Percentiles rank a stretch among this genome's conserved stretches.
phyloP scores from a whole-genome alignment of 2,113 vertebrate species.

The Eulemur macaco region DNA sequence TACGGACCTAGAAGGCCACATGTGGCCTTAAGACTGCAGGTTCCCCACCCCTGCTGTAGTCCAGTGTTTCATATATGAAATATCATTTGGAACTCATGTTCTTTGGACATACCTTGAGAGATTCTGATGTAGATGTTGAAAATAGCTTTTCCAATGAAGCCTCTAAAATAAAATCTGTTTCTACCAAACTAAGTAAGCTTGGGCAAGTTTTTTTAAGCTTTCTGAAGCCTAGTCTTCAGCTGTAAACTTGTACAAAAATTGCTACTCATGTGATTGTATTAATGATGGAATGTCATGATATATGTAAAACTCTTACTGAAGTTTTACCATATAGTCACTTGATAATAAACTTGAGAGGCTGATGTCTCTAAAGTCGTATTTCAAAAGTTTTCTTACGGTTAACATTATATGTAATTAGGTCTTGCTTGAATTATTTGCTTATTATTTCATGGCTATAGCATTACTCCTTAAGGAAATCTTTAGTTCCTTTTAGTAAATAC shows the following conservation, averaged over 20 bases:
- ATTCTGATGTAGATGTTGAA: not conserved
- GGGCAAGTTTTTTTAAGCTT: not conserved
- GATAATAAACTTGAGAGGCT: not conserved
- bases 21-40: no score
- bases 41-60: no score
- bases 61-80: not conserved
- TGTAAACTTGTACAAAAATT: not conserved
- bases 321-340: not conserved
- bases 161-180: not conserved
- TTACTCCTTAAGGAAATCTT: not conserved
- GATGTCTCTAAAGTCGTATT: not conserved
- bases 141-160: not conserved
- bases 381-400: not conserved
- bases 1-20: no score
- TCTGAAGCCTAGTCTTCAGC: not conserved
- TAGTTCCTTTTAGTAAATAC: not conserved
- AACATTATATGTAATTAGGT: not conserved
- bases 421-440: conserved; percentile 1
- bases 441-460: not conserved
- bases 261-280: not conserved
- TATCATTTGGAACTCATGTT: not conserved
- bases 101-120: not conserved
- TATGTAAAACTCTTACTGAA: not conserved
- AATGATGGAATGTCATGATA: not conserved
- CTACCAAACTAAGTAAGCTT: not conserved